These are phyloP conservation scores for Periophthalmodon schlosseri DNA, from an alignment of 2,113 vertebrate species.

Conservation along the genomic window DNA sequence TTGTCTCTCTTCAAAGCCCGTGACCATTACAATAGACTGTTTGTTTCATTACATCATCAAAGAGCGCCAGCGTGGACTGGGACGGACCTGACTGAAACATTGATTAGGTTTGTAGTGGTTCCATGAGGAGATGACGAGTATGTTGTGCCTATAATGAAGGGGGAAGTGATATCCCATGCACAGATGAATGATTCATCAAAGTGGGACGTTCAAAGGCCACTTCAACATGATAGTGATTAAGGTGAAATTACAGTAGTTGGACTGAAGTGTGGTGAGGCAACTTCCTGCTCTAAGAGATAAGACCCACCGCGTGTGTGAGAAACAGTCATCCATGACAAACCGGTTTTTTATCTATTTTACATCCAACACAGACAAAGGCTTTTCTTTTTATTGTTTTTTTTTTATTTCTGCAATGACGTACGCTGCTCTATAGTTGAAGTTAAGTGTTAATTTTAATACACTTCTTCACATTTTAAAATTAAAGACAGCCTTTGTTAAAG, in stretches of 20 bases:
- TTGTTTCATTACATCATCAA: conserved; percentile 57
- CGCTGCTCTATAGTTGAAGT: not conserved
- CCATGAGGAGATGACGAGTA: conserved; percentile 23
- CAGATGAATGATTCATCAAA: conserved; percentile 62
- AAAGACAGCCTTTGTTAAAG: too few species aligned
- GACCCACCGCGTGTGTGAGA: not conserved
- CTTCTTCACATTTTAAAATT: too few species aligned
- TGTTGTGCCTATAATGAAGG: conserved; percentile 28
- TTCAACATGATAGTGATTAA: conserved; percentile 19
- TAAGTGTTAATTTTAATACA: too few species aligned
- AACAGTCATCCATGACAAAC: not conserved
- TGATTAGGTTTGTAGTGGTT: conserved; percentile 30
- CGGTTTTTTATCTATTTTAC: not conserved
- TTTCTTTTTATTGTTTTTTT: not conserved
- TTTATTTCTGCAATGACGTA: not conserved
- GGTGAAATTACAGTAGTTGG: conserved; percentile 35
- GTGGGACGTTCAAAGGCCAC: conserved; percentile 43
- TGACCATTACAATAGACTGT: conserved; percentile 21
- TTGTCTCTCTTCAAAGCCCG: conserved; percentile 20
- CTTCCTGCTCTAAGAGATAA: conserved; percentile 5
- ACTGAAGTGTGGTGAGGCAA: conserved; percentile 5
- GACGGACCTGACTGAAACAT: conserved; percentile 21
- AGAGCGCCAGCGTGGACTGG: conserved; percentile 18
- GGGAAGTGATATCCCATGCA: conserved; percentile 36
- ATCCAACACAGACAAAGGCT: not conserved